Evolutionary conservation across 2,113 vertebrate species (phyloP), one percentile per base, ranked within the genome.

Genomic region (Corythornis madagascariensis): DNA sequence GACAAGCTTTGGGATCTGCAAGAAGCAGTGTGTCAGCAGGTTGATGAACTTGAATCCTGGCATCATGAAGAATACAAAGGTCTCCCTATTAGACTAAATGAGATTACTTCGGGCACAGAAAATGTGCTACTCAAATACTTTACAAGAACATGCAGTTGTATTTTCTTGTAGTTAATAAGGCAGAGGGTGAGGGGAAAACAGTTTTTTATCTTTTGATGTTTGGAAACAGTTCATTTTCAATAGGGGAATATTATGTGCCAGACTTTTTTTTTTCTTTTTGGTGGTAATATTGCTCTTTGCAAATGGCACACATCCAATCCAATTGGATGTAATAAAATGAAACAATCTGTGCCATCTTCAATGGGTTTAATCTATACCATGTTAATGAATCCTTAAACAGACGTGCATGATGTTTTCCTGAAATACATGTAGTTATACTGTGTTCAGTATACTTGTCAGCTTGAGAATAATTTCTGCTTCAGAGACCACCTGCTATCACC

Each of bases 351-450:
- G 95, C 95, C 89, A 90, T 95, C 96, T 96, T 96, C 96, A 95
- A 88, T 94, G 90, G 95, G 94, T 96, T 97, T 96, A 91, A 96
- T 97, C 97, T 96, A 94, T 91, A 97, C 95, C 93, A 93, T 73
- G 93, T 96, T 98, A 96, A 97, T 95, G 96, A 97, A 96, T 97
- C 95, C 95, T 96, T 95, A 96, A 97, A 95, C 96, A 97, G 96
- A 94, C 94, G 69, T 93, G 90, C 95, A 95, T 13, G 65, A 83
- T 95, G 79, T 91, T 94, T 94, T 93, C 81, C 94, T 88, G 92
- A 94, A 95, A 92, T 95, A 95, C 92, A 90, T 83, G 75, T 88
- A 93, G 92, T 93, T 95, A 88, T 50, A 91, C 53, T 29, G 48
- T 69, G 76, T 86, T 88, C 74, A 67, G 78, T 94, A 8, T 92